Base-by-base conservation (phyloP, 2,888 invertebrate genomes). In the Rhingia campestris region DNA sequence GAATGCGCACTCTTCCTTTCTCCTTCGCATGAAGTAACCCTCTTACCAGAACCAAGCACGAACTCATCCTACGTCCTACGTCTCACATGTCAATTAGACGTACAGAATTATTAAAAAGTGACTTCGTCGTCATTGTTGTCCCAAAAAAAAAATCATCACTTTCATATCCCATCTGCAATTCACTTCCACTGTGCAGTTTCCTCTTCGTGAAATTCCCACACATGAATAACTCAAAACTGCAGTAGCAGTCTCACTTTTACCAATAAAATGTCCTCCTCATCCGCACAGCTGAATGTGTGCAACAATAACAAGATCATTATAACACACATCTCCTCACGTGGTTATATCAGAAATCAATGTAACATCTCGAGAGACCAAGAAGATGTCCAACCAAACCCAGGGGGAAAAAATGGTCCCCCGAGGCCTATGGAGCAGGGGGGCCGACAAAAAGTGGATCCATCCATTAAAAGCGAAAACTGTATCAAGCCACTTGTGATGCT, bases 181-280 rank as follows among this genome's bases (percentile, higher is more conserved):
- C 69, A 61, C 63, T 45, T 79, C 37, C 12, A 61, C 33, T n/a
- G 22, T 64, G 39, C 49, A 4, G 70, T 61, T 84, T 84, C 84
- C 84, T 84, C 74, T 80, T 84, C 84, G 66, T 84, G 74, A 80
- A 80, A 66, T 80, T 84, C 84, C 80, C 70, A 84, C 84, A 80
- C 84, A 80, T 84, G 80, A 80, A 69, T 75, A 70, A 70, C 70
- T 47, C 58, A 54, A 53, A 45, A 61, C 14, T 22, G 61, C 64
- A 51, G 39, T 54, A 49, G 51, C 63, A 47, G 32, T 39, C 53
- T 63, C 49, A 84, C 84, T 80, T 80, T 84, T 80, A 80, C 84
- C 80, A 59, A 70, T 64, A 63, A 64, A 77, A 84, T 70, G 59
- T 84, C 74, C 53, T 80, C 84, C 39, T 59, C 74, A 32, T 56